phyloP scores from a whole-genome alignment of 2,113 vertebrate species.

The Eupsittula cactorum region DNA sequence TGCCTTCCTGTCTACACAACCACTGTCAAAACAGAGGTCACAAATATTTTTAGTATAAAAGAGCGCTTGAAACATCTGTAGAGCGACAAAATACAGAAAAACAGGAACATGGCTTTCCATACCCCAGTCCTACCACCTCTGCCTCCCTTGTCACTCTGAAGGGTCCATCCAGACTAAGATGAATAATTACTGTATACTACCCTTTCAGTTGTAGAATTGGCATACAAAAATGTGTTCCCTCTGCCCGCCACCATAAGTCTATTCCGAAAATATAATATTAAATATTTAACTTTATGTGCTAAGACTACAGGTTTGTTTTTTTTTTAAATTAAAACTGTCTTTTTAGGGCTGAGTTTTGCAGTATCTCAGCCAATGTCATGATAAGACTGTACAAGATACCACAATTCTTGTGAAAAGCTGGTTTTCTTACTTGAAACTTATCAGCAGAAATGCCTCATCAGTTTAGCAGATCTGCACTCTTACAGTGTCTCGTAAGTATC shows the following conservation, averaged over 20 bases:
- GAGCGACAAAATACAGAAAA: neutral
- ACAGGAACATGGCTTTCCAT: neutral
- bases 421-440: neutral
- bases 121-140: neutral
- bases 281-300: neutral
- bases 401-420: neutral
- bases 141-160: neutral
- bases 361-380: neutral
- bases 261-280: neutral
- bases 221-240: neutral
- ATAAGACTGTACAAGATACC: neutral
- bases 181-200: neutral
- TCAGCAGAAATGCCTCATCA: neutral
- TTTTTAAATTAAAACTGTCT: neutral
- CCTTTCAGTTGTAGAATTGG: neutral
- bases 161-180: neutral
- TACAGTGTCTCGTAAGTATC: neutral
- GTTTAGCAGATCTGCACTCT: neutral
- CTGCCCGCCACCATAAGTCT: rapidly evolving
- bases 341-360: neutral
- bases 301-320: rapidly evolving
- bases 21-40: neutral
- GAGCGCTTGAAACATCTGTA: neutral
- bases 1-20: neutral
- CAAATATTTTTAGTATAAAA: neutral